phyloP scores from a whole-genome alignment of 2,888 invertebrate species.

The Brachylomia viminalis region DNA sequence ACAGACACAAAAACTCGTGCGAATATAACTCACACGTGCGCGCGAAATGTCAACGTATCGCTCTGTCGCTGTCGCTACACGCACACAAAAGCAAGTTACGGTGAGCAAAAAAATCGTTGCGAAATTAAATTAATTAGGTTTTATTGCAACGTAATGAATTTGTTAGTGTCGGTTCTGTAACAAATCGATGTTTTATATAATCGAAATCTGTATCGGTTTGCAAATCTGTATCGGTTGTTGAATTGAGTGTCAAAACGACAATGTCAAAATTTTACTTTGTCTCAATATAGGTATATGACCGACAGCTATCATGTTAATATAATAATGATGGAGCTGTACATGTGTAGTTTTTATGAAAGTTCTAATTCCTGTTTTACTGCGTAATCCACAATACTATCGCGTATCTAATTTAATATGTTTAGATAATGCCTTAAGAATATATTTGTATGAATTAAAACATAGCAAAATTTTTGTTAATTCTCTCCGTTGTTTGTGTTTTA shows the following conservation, averaged over 20 bases:
- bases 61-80: constrained; percentile 55
- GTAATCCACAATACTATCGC: not conserved
- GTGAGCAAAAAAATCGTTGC: constrained; percentile 68
- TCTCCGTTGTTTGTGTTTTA: not conserved
- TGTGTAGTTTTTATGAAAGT: not conserved
- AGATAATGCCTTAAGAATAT: not conserved
- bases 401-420: constrained; percentile 1
- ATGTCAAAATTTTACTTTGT: constrained; percentile 42
- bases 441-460: constrained; percentile 10
- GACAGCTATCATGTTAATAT: too few relatives aligned
- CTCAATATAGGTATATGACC: too few relatives aligned
- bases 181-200: constrained; percentile 64
- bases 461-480: not conserved
- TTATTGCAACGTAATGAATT: constrained; percentile 59
- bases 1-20: constrained; percentile 62
- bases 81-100: constrained; percentile 69
- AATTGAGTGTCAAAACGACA: constrained; percentile 40
- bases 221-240: constrained; percentile 45
- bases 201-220: too few relatives aligned
- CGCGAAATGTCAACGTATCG: constrained; percentile 70
- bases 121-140: constrained; percentile 62
- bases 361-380: not conserved
- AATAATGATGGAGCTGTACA: not conserved
- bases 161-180: constrained; percentile 59
- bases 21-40: constrained; percentile 66